Evolutionary conservation across 1,140 invertebrate genomes (phyloP).

Genomic region (Anagrus nilaparvatae): DNA sequence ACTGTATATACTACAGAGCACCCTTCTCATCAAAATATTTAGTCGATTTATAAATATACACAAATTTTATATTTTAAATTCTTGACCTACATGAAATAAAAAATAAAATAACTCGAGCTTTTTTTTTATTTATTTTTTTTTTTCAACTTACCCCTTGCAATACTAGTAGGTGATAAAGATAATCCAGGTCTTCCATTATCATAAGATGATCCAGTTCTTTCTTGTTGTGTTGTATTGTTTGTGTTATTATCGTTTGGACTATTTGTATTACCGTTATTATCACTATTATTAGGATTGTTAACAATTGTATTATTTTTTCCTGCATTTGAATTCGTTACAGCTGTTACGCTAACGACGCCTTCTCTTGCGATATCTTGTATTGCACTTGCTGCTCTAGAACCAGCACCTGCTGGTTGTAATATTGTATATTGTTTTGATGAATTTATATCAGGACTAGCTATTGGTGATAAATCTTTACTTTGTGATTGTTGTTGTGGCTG

Average conservation of each 20-base stretch:
- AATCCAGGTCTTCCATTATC: conserved; percentile 37
- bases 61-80: too few species aligned
- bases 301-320: conserved; percentile 17
- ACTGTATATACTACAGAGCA: too few species aligned
- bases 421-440: conserved; percentile 68
- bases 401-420: conserved; percentile 64
- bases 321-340: conserved; percentile 44
- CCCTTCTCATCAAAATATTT: too few species aligned
- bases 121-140: too few species aligned
- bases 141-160: conserved; percentile 64
- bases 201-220: too few species aligned
- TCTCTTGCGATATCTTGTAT: conserved; percentile 63
- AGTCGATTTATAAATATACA: too few species aligned
- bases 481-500: not conserved
- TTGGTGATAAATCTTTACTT: conserved; percentile 30
- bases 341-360: conserved; percentile 52
- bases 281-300: conserved; percentile 17
- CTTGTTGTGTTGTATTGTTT: too few species aligned
- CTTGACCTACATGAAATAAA: too few species aligned
- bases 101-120: too few species aligned
- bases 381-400: conserved; percentile 64
- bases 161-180: conserved; percentile 61
- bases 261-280: conserved; percentile 18
- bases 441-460: conserved; percentile 44
- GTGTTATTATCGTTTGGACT: conserved; percentile 11